A percentile compares a stretch with the other conserved stretches of the same genome.
These are phyloP conservation scores for Pagetopsis macropterus DNA, from an alignment of 2,797 vertebrate species.

Conservation along the genomic window DNA sequence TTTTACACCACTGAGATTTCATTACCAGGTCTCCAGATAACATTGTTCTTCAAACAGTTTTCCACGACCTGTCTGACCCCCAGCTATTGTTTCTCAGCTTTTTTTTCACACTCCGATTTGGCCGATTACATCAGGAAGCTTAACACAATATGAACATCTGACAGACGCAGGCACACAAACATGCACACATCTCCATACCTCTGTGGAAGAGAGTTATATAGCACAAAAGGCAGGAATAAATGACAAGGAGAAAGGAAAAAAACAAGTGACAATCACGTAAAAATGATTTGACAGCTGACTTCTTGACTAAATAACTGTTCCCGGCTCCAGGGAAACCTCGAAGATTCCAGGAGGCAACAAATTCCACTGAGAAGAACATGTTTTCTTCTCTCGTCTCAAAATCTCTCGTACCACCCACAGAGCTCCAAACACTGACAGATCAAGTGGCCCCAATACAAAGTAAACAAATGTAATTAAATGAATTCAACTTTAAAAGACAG, in stretches of 20 bases:
- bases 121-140: conserved; percentile 62
- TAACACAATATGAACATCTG: conserved; percentile 57
- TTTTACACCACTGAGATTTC: conserved; percentile 42
- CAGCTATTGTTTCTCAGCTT: conserved; percentile 60
- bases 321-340: conserved; percentile 29
- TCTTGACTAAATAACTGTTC: conserved; percentile 31
- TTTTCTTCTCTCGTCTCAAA: conserved; percentile 11
- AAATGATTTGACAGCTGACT: conserved; percentile 39
- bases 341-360: conserved; percentile 33
- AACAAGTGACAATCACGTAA: conserved; percentile 16
- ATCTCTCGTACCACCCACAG: not conserved
- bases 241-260: not conserved
- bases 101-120: conserved; percentile 55
- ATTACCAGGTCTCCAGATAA: conserved; percentile 59
- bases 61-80: conserved; percentile 59
- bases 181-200: conserved; percentile 2
- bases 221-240: conserved; percentile 4
- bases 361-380: conserved; percentile 24
- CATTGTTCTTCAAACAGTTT: conserved; percentile 69
- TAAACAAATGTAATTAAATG: not conserved
- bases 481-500: not conserved
- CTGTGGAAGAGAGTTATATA: conserved; percentile 33
- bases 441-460: conserved; percentile 1
- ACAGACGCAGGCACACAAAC: conserved; percentile 23
- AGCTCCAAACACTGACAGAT: not conserved